phyloP scores from a whole-genome alignment of 2,797 vertebrate genomes.

The Labeo calbasu region DNA sequence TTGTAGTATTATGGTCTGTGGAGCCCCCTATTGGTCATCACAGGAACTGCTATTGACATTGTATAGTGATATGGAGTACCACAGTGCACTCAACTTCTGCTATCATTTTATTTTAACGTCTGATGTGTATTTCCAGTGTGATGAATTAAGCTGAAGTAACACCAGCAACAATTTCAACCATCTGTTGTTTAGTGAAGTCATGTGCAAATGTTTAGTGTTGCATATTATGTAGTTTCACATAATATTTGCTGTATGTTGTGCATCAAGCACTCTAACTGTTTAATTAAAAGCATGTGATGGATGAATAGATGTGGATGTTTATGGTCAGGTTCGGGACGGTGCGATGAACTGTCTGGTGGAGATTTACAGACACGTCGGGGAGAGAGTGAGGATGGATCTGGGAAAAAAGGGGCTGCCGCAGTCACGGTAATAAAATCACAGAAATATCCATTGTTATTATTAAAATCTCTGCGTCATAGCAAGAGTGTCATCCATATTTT shows the following conservation, averaged over 20 bases:
- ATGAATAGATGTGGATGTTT: not conserved
- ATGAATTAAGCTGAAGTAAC: too few species aligned
- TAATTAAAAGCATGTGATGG: too few species aligned
- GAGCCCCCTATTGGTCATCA: constrained; percentile 43
- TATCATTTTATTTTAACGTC: not conserved
- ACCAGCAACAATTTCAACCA: too few species aligned
- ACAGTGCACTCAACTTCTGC: not conserved
- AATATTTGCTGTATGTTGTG: too few species aligned
- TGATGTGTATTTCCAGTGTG: too few species aligned
- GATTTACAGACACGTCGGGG: constrained; percentile 97
- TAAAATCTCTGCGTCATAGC: not conserved
- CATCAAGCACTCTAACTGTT: too few species aligned
- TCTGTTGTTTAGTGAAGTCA: too few species aligned
- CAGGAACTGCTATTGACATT: not conserved
- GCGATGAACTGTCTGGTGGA: constrained; percentile 96
- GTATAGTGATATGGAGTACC: not conserved
- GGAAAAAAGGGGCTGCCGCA: constrained; percentile 97
- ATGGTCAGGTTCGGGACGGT: constrained; percentile 88
- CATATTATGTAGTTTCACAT: too few species aligned
- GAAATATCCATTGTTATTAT: not conserved
- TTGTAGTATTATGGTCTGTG: not conserved
- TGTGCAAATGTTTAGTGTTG: too few species aligned
- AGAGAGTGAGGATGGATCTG: constrained; percentile 93
- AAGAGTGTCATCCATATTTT: not conserved
- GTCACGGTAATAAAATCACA: constrained; percentile 82